Conservation (phyloP, 2,888 invertebrate species). For the Lasioglossum lativentre region DNA sequence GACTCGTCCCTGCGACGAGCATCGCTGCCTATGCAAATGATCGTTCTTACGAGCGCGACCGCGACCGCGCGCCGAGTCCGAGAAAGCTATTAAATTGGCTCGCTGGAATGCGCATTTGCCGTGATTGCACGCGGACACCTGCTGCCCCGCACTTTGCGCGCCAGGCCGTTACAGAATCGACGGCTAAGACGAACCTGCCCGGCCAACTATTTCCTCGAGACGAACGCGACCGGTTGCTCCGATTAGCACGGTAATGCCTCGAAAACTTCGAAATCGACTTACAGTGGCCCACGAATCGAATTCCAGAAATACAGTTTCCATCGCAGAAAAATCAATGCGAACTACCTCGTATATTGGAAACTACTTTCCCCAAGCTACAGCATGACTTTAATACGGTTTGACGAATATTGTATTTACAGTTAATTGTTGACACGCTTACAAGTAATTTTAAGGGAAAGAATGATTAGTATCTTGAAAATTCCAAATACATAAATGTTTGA, state of each 20-base stretch:
- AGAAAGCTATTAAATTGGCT: slow-evolving; percentile 82
- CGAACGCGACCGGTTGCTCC: slow-evolving; percentile 35
- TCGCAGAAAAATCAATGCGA: no score
- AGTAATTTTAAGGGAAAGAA: not conserved
- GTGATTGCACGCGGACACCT: slow-evolving; percentile 79
- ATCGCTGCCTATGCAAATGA: slow-evolving; percentile 68
- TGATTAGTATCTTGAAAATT: not conserved
- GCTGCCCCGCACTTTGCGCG: slow-evolving; percentile 72
- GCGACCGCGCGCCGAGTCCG: slow-evolving; percentile 68
- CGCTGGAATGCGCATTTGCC: slow-evolving; percentile 80
- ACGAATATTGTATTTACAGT: not conserved
- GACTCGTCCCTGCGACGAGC: slow-evolving; percentile 40
- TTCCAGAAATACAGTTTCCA: no score
- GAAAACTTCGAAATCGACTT: not conserved
- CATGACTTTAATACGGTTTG: not conserved
- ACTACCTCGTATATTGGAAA: not conserved
- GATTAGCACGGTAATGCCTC: slow-evolving; percentile 15
- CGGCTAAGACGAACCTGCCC: slow-evolving; percentile 33
- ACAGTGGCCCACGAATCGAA: no score
- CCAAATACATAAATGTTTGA: not conserved
- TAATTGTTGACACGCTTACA: not conserved
- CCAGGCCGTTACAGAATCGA: slow-evolving; percentile 64
- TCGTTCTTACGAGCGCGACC: slow-evolving; percentile 58
- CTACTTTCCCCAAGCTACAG: not conserved
- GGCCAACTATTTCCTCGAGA: slow-evolving; percentile 27